Percentiles rank a stretch among this genome's conserved stretches.
These are phyloP conservation scores for Heterohyrax brucei DNA, from an alignment of 2,797 vertebrate genomes.

Conservation along the genomic window DNA sequence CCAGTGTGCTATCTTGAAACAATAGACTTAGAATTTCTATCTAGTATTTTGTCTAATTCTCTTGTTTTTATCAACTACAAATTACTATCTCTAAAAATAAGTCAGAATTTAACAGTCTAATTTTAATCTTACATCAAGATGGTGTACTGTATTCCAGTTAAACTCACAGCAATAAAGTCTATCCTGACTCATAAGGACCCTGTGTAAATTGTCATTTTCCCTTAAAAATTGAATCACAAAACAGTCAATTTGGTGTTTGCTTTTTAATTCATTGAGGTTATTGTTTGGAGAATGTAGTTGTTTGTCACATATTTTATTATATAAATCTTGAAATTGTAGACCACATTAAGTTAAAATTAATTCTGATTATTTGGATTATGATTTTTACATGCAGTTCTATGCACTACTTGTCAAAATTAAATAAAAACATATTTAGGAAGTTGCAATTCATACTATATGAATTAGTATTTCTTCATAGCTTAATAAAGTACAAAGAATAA, in stretches of 20 bases:
- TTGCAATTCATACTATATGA: neutral
- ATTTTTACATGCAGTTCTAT: neutral
- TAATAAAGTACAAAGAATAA: neutral
- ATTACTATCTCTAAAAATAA: neutral
- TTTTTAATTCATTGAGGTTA: neutral
- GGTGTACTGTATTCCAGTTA: neutral
- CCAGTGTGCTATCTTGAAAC: conserved; percentile 36
- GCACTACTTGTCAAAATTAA: neutral
- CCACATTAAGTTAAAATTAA: neutral
- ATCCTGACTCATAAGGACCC: neutral
- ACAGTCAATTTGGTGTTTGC: neutral
- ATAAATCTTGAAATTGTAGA: neutral
- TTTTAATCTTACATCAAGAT: neutral
- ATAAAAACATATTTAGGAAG: neutral
- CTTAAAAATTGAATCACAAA: neutral
- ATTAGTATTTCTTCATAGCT: neutral
- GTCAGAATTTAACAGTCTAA: neutral
- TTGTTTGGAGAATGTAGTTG: neutral
- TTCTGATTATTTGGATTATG: neutral
- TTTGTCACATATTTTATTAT: neutral
- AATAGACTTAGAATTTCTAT: neutral
- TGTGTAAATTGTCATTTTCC: neutral
- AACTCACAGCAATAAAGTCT: too few species aligned
- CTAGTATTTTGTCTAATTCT: neutral
- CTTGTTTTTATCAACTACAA: neutral